Conservation (phyloP, 2,888 invertebrate genomes). For the Sphaerophoria taeniata region DNA sequence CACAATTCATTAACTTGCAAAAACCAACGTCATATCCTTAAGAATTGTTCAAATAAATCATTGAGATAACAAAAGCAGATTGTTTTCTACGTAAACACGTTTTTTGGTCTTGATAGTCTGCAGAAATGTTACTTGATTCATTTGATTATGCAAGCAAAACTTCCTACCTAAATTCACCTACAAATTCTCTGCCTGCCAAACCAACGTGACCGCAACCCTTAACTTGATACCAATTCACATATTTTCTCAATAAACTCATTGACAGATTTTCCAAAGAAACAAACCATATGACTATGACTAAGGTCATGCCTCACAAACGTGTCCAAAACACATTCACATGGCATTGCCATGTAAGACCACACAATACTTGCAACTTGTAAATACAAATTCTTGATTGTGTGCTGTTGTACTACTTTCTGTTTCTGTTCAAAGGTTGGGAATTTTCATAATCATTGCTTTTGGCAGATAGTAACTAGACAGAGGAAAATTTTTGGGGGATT, state of each 20-base stretch:
- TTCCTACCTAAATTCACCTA: not conserved
- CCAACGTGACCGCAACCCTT: slow-evolving; percentile 11
- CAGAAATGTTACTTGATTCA: no score
- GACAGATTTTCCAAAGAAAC: not conserved
- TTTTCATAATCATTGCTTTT: not conserved
- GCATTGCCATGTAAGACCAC: not conserved
- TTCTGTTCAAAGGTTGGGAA: no score
- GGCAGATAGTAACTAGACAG: not conserved
- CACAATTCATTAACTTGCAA: no score
- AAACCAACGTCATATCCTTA: no score
- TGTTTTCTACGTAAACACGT: no score
- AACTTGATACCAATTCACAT: slow-evolving; percentile 10
- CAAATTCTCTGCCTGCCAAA: not conserved
- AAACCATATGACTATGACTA: not conserved
- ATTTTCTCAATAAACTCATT: not conserved
- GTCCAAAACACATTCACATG: slow-evolving; percentile 5
- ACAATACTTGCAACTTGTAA: not conserved
- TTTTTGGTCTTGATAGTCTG: no score
- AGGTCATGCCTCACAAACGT: slow-evolving; percentile 28
- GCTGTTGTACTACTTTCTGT: no score
- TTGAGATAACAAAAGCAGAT: no score
- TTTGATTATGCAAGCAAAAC: not conserved
- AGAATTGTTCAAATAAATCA: no score
- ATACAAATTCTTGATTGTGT: no score
- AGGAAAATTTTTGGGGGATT: not conserved